These are phyloP conservation scores for Sebastes taczanowskii DNA, from an alignment of 2,797 vertebrate genomes.

Conservation along the genomic window DNA sequence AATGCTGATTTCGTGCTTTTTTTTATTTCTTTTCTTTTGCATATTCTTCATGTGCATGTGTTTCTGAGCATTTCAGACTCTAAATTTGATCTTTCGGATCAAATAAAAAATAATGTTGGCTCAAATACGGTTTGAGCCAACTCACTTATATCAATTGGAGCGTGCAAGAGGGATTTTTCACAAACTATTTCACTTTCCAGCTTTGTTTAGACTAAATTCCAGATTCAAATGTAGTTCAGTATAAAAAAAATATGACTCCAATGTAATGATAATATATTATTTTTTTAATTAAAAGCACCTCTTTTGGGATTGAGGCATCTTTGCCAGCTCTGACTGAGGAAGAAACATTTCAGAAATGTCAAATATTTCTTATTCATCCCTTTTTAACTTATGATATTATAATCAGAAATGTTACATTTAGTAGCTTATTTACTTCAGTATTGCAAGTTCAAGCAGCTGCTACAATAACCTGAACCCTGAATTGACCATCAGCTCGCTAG, in stretches of 20 bases:
- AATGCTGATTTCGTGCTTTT: background rate
- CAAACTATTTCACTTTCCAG: slow-evolving; percentile 8
- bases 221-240: background rate
- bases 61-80: background rate
- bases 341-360: background rate
- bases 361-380: background rate
- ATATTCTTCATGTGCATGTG: background rate
- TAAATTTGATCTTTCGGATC: background rate
- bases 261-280: background rate
- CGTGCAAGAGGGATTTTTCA: background rate
- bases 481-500: background rate
- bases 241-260: background rate
- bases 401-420: background rate
- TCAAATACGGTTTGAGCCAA: too few relatives aligned
- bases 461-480: background rate
- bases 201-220: slow-evolving; percentile 12
- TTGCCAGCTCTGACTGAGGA: background rate
- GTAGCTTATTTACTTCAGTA: background rate
- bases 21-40: background rate
- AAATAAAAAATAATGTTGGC: background rate
- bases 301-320: background rate
- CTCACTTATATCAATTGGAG: slow-evolving; percentile 27
- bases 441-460: background rate
- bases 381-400: background rate
- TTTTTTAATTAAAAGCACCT: background rate